phyloP scores from a whole-genome alignment of 2,888 invertebrate species.

The Ochropleura leucogaster region DNA sequence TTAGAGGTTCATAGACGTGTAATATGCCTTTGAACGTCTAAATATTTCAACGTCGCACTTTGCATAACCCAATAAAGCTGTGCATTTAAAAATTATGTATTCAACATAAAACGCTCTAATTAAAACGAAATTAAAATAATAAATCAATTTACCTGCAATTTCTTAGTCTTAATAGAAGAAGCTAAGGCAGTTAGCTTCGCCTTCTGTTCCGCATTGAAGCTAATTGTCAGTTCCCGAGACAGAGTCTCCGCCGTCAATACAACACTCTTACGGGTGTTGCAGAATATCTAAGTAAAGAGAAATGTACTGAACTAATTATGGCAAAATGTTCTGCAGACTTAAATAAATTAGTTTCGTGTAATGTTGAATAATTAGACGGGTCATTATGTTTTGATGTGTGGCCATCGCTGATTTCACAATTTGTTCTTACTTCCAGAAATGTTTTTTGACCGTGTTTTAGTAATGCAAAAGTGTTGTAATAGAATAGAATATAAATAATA shows the following conservation, averaged over 20 bases:
- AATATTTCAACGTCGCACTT: not conserved
- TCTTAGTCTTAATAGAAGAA: conserved; percentile 84
- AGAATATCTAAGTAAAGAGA: conserved; percentile 91
- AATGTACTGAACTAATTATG: conserved; percentile 41
- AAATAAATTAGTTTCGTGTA: conserved; percentile 35
- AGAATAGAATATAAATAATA: no score
- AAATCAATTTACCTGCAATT: conserved; percentile 81
- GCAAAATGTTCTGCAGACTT: conserved; percentile 18
- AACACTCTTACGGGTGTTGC: conserved; percentile 94
- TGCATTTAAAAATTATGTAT: not conserved
- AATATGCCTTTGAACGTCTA: not conserved
- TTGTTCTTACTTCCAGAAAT: conserved; percentile 6
- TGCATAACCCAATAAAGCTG: not conserved
- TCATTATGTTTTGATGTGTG: conserved; percentile 36
- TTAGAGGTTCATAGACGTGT: no score
- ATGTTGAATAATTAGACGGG: conserved; percentile 30
- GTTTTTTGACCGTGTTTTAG: not conserved
- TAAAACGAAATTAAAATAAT: not conserved
- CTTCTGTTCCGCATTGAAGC: conserved; percentile 88
- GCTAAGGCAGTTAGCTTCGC: conserved; percentile 87
- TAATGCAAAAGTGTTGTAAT: not conserved
- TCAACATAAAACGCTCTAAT: not conserved
- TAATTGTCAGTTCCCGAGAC: conserved; percentile 90
- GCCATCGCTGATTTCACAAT: conserved; percentile 19
- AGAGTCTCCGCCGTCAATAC: conserved; percentile 92